Evolutionary conservation across 2,797 vertebrate genomes (phyloP).

Genomic region (Scleropages formosus): DNA sequence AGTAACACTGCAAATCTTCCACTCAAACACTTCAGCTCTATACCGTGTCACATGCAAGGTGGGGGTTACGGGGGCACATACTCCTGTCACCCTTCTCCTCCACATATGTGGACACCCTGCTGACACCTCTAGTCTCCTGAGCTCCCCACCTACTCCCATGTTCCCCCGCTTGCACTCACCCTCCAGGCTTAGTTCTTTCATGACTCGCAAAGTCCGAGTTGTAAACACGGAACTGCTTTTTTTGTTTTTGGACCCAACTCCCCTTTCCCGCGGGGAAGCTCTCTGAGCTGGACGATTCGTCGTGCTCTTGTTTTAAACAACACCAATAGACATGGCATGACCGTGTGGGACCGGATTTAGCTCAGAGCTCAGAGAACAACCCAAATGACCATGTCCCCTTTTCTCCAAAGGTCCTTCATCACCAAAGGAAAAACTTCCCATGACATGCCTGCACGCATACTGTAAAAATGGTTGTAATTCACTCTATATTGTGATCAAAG

Average conservation of each 20-base stretch:
- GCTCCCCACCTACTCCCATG: background rate
- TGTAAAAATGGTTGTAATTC: constrained; percentile 4
- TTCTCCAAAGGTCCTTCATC: background rate
- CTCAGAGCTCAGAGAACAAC: too few species aligned
- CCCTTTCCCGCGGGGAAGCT: background rate
- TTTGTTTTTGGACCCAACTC: background rate
- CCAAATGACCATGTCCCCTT: background rate
- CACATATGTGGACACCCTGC: constrained; percentile 19
- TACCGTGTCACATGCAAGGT: background rate
- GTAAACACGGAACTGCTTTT: background rate
- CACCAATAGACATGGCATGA: too few species aligned
- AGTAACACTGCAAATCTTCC: constrained; percentile 27
- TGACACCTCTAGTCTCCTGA: constrained; percentile 9
- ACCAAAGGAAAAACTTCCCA: background rate
- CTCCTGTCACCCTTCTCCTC: constrained; percentile 10
- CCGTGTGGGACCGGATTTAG: too few species aligned
- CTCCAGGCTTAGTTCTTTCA: background rate
- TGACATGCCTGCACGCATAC: background rate
- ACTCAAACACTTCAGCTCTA: constrained; percentile 23
- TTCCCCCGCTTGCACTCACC: too few species aligned
- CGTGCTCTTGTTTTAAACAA: too few species aligned
- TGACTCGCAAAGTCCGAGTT: background rate
- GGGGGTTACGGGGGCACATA: background rate
- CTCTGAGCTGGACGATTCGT: too few species aligned
- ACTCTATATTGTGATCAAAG: background rate